Evolutionary conservation across 1,140 invertebrate species (phyloP).

Genomic region (Microvelia longipes): DNA sequence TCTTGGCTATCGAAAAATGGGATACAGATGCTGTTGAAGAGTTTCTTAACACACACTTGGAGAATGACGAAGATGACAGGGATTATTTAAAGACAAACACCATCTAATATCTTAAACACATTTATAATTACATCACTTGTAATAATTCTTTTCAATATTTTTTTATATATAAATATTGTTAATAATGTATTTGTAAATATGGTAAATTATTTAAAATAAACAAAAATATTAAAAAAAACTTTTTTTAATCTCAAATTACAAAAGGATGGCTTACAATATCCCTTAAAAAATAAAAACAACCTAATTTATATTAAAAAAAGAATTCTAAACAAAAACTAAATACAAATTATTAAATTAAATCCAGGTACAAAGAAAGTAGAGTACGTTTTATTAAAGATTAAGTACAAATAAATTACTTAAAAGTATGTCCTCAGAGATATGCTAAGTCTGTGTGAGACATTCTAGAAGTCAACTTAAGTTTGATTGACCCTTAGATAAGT

Average conservation of each 20-base stretch:
- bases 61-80: conserved; percentile 33
- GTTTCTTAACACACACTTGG: conserved; percentile 73
- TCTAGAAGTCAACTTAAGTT: too few species aligned
- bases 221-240: background rate
- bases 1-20: conserved; percentile 90
- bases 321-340: background rate
- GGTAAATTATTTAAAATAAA: background rate
- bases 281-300: background rate
- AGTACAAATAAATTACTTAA: too few species aligned
- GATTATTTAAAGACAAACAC: conserved; percentile 43
- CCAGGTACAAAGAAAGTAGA: background rate
- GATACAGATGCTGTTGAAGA: conserved; percentile 91
- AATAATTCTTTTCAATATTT: too few species aligned
- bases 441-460: too few species aligned
- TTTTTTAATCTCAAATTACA: too few species aligned
- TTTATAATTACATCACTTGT: background rate
- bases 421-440: too few species aligned
- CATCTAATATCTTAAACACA: conserved; percentile 8
- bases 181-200: background rate
- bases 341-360: background rate
- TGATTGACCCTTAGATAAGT: too few species aligned
- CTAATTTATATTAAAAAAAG: background rate
- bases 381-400: background rate
- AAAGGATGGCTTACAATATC: too few species aligned
- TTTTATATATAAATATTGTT: background rate